Percentiles rank a stretch among this genome's conserved stretches.
These are phyloP conservation scores for Abscondita cerata DNA, from an alignment of 2,888 invertebrate species.

Conservation along the genomic window DNA sequence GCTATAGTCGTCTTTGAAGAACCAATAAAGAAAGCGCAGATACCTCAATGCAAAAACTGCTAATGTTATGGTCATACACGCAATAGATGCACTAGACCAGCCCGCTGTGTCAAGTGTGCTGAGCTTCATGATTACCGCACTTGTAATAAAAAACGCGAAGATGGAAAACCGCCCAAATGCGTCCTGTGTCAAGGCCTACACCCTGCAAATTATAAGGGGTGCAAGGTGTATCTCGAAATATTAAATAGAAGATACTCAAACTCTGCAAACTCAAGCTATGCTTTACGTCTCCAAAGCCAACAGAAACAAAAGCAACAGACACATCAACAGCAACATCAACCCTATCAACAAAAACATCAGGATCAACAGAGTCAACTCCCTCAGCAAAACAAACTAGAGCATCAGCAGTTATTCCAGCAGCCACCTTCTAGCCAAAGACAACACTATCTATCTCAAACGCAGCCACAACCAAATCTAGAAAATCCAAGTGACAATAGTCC, in stretches of 20 bases:
- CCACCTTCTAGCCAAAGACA: too few relatives aligned
- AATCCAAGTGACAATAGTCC: conserved; percentile 6
- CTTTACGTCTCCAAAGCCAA: neutral
- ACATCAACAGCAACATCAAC: neutral
- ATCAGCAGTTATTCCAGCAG: too few relatives aligned
- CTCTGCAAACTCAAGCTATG: neutral
- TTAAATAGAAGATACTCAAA: conserved; percentile 11
- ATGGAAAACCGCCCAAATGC: conserved; percentile 16
- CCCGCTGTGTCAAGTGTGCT: conserved; percentile 16
- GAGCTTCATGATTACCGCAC: conserved; percentile 8
- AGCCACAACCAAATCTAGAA: neutral
- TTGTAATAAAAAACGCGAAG: conserved; percentile 10
- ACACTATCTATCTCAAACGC: neutral
- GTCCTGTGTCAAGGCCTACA: conserved; percentile 2
- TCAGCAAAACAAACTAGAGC: neutral
- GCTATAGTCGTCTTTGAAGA: conserved; percentile 6
- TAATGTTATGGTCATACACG: conserved; percentile 16
- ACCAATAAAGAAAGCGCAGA: conserved; percentile 11
- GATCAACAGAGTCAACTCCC: conserved; percentile 1
- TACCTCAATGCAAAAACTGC: conserved; percentile 19
- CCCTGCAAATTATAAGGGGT: conserved; percentile 14
- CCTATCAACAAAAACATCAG: neutral
- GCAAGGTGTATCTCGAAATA: conserved; percentile 9
- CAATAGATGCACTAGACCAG: conserved; percentile 13
- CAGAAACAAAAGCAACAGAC: neutral